Evolutionary conservation across 2,113 vertebrate species (phyloP), one percentile per base, ranked within the genome.

Genomic region (Haliaeetus leucogaster): DNA sequence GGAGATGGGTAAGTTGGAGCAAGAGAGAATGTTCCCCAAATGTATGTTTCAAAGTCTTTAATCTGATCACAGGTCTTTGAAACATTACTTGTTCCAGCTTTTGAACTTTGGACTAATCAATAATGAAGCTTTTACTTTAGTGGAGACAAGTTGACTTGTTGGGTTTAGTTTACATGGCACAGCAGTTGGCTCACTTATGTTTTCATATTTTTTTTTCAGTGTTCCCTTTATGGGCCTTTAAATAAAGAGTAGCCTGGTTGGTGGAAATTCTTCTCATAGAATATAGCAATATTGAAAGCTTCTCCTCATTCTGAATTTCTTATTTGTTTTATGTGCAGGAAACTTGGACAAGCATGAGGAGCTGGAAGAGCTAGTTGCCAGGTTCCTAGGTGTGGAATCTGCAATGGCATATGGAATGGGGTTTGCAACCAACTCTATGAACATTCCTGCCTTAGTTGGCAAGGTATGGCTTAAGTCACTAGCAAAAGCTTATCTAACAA

Each of bases 371-470:
- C 95, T 99, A 93, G 97, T 99, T 80, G 99, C 99, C 85, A 98
- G 97, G 72, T 99, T 99, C 93, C 98, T 99, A 79, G 99, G 99
- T 50, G 99, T 99, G 43, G 99, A 99, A 97, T 99, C 99, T 73
- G 98, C 99, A 62, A 99, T 99, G 99, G 80, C 98, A 6, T 99
- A 99, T 82, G 99, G 99, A 61, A 99, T 99, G 99, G 99, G 99
- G 58, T 99, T 99, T 86, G 99, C 99, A 43, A 99, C 99, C 77
- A 99, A 99, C 95, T 99, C 99, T 72, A 99, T 99, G 99, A 99
- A 99, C 98, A 99, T 99, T 98, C 99, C 99, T 93, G 99, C 99
- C 82, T 98, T 99, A 67, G 98, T 99, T 78, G 98, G 99, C 96
- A 99, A 99, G 98, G 99, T 99, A 98, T 59, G 97, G 20, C 66